phyloP scores from a whole-genome alignment of 2,797 vertebrate genomes.

The Carcharodon carcharias region DNA sequence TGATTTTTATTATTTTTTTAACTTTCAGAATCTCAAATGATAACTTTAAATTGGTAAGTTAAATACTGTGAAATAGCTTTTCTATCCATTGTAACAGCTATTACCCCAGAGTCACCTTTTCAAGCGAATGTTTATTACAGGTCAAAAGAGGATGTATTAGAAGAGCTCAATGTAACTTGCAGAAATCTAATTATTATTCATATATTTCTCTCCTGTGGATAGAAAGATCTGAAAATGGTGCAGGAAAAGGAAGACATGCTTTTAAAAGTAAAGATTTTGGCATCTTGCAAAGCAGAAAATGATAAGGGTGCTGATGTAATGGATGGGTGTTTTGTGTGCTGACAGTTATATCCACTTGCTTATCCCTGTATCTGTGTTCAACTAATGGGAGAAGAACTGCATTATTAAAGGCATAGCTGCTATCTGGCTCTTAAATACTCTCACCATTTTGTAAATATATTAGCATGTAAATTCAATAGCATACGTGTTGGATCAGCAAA shows the following conservation, averaged over 20 bases:
- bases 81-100: background rate
- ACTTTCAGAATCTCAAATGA: background rate
- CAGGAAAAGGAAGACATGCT: background rate
- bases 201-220: background rate
- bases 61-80: background rate
- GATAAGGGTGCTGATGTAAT: background rate
- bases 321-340: background rate
- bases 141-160: background rate
- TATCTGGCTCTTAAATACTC: background rate
- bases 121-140: background rate
- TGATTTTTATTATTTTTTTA: background rate
- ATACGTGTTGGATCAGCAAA: background rate
- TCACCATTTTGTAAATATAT: background rate
- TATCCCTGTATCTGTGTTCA: background rate
- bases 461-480: background rate
- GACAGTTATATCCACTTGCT: background rate
- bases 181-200: slow-evolving; percentile 9
- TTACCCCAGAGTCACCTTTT: background rate
- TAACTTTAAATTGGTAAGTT: background rate
- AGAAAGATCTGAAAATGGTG: background rate
- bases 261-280: background rate
- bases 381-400: background rate
- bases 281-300: background rate
- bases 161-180: background rate
- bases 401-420: background rate